Percentiles rank a stretch among this genome's conserved stretches.
phyloP scores from a whole-genome alignment of 2,888 invertebrate species.

The Folsomia candida region DNA sequence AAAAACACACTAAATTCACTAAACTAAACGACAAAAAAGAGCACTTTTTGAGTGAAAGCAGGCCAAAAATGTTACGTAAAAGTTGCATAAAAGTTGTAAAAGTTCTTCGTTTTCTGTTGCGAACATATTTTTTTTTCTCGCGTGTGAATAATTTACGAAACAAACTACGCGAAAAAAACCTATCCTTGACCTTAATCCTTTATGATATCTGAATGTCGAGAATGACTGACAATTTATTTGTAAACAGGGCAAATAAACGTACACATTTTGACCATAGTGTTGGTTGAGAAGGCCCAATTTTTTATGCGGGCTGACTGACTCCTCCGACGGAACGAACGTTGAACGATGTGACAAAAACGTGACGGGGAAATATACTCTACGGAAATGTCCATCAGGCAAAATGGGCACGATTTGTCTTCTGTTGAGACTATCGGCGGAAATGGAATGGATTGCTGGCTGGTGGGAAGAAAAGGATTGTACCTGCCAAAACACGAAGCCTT shows the following conservation, averaged over 20 bases:
- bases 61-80: no score
- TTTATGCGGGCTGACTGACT: background rate
- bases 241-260: background rate
- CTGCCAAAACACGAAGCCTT: no score
- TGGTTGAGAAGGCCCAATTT: background rate
- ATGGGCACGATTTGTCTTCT: background rate
- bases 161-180: background rate
- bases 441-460: background rate
- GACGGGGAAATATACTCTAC: background rate
- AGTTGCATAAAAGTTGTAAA: no score
- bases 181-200: background rate
- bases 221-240: background rate
- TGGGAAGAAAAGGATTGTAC: no score
- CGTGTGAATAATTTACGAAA: background rate
- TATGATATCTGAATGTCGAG: background rate
- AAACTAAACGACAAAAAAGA: no score
- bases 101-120: no score
- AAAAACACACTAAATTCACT: no score
- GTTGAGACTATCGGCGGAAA: background rate
- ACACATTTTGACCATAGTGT: background rate
- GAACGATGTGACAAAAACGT: background rate
- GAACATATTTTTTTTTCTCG: background rate
- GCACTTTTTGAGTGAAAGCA: no score
- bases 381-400: slow-evolving; percentile 7
- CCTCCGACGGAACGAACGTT: background rate